Conservation (phyloP, 2,797 vertebrate species). For the Rhinophrynus dorsalis region DNA sequence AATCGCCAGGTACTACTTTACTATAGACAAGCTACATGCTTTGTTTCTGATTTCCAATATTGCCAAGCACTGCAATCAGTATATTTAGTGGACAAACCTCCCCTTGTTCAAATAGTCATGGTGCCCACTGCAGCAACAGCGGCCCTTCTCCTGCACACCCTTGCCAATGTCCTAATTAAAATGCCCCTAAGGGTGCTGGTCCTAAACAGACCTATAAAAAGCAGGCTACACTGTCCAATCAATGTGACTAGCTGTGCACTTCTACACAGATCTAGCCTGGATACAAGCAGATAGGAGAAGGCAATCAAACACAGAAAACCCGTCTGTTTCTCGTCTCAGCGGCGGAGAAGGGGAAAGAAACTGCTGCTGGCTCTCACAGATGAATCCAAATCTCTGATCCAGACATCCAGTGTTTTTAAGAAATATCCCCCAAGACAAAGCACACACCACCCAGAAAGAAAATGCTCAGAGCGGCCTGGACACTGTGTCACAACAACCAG, state of each 20-base stretch:
- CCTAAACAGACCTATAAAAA: background rate
- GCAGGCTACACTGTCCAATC: background rate
- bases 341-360: background rate
- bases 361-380: background rate
- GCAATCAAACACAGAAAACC: background rate
- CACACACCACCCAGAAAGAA: too few relatives aligned
- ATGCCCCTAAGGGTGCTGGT: background rate
- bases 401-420: background rate
- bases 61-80: too few relatives aligned
- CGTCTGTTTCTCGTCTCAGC: background rate
- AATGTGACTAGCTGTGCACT: background rate
- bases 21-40: too few relatives aligned
- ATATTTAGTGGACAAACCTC: too few relatives aligned
- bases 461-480: background rate
- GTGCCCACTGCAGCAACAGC: constrained; percentile 13
- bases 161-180: too few relatives aligned
- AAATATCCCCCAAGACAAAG: too few relatives aligned
- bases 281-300: background rate
- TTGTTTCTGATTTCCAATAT: too few relatives aligned
- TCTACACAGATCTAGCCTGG: background rate
- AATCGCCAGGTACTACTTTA: too few relatives aligned
- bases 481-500: background rate
- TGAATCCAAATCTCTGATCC: background rate
- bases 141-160: background rate
- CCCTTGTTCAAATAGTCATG: background rate